Evolutionary conservation across 2,888 invertebrate species (phyloP).

Genomic region (Hypselothyrea guttata): DNA sequence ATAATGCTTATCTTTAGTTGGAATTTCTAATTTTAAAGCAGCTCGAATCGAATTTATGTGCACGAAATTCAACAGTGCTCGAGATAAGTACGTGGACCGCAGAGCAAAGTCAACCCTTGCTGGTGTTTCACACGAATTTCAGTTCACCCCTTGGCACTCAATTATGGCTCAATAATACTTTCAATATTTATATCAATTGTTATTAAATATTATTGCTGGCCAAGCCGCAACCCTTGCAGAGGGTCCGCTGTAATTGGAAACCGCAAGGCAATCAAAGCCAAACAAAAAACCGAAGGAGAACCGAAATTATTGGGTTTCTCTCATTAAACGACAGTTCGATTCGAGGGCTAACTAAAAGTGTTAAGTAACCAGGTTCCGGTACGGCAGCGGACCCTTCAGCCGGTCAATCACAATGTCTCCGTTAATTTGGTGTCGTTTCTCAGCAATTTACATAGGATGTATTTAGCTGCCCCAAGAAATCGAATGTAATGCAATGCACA

Average conservation of each 20-base stretch:
- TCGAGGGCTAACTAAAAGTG: slow-evolving; percentile 38
- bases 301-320: slow-evolving; percentile 65
- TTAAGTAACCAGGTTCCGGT: slow-evolving; percentile 65
- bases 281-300: slow-evolving; percentile 16
- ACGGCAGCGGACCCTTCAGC: slow-evolving; percentile 9
- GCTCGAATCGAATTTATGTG: slow-evolving; percentile 49
- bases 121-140: slow-evolving; percentile 27
- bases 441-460: slow-evolving; percentile 55
- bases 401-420: slow-evolving; percentile 31
- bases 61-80: slow-evolving; percentile 1
- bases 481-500: slow-evolving; percentile 27
- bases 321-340: slow-evolving; percentile 19
- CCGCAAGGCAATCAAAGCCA: slow-evolving; percentile 62
- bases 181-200: slow-evolving; percentile 76
- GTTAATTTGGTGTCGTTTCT: neutral
- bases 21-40: slow-evolving; percentile 33
- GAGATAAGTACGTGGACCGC: slow-evolving; percentile 15
- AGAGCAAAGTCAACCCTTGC: neutral
- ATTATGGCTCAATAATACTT: slow-evolving; percentile 71
- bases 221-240: slow-evolving; percentile 41
- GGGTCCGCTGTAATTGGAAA: slow-evolving; percentile 54
- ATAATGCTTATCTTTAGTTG: slow-evolving; percentile 38
- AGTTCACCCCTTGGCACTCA: slow-evolving; percentile 25
- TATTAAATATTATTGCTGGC: slow-evolving; percentile 71
- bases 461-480: slow-evolving; percentile 43